Conservation (phyloP, 2,113 vertebrate species). For the Amblyopsis rosae region DNA sequence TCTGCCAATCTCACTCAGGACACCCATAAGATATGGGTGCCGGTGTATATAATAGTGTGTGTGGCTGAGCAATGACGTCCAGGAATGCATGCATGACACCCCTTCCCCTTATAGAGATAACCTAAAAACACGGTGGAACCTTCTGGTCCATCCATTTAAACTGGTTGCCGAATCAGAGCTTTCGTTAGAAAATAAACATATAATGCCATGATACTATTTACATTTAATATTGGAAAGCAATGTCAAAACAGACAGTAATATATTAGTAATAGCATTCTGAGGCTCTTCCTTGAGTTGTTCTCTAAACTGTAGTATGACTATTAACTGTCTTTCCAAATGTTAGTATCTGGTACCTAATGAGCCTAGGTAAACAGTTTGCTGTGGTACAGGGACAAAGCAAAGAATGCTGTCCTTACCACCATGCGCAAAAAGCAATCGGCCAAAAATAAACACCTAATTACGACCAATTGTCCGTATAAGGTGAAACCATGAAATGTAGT, state of each 20-base stretch:
- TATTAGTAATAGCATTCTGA: too few species aligned
- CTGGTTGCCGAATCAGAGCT: background rate
- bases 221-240: too few species aligned
- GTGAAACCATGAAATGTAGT: background rate
- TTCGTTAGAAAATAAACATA: too few species aligned
- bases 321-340: conserved; percentile 35
- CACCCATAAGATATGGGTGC: conserved; percentile 34
- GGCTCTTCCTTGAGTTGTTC: too few species aligned
- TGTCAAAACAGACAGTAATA: too few species aligned
- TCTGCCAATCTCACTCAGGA: conserved; percentile 12
- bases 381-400: conserved; percentile 29
- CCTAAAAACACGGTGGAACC: background rate
- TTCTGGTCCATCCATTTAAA: too few species aligned
- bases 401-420: conserved; percentile 31
- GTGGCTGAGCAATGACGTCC: background rate
- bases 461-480: conserved; percentile 21
- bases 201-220: too few species aligned
- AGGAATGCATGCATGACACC: background rate
- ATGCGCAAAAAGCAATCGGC: conserved; percentile 37
- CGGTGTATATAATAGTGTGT: conserved; percentile 17
- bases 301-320: background rate
- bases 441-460: conserved; percentile 13
- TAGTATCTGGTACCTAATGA: conserved; percentile 48
- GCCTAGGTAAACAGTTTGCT: conserved; percentile 51
- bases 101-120: background rate